Conservation (phyloP, 2,888 invertebrate genomes). For the Tachina grossa region DNA sequence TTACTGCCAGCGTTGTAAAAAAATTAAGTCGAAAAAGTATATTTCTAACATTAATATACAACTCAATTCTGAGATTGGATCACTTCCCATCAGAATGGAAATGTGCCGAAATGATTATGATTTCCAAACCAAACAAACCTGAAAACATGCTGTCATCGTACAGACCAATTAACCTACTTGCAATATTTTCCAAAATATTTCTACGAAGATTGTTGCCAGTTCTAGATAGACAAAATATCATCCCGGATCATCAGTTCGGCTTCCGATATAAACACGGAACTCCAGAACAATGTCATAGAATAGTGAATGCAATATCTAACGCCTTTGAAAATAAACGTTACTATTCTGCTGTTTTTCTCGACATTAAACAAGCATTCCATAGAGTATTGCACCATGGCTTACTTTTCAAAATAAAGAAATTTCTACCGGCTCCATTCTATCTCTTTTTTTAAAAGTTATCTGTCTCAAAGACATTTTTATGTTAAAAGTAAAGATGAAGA, state of each 20-base stretch:
- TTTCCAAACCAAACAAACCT: constrained; percentile 1
- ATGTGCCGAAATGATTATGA: constrained; percentile 10
- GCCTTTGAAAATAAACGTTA: constrained; percentile 34
- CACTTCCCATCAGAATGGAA: constrained; percentile 6
- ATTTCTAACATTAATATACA: neutral
- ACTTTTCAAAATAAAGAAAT: constrained; percentile 3
- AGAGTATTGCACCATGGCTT: constrained; percentile 51
- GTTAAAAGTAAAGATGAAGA: neutral
- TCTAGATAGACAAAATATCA: constrained; percentile 16
- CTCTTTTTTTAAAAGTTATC: no score
- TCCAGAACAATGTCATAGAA: constrained; percentile 38
- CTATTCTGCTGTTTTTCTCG: constrained; percentile 40
- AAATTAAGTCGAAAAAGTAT: constrained; percentile 1
- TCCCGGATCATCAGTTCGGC: constrained; percentile 1
- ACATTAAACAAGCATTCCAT: constrained; percentile 49
- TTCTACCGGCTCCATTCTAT: no score
- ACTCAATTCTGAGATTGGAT: neutral
- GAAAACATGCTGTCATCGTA: constrained; percentile 1
- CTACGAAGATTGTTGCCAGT: constrained; percentile 21
- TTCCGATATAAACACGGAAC: neutral
- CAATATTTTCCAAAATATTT: constrained; percentile 19
- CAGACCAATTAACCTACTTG: constrained; percentile 1
- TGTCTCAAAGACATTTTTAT: constrained; percentile 15
- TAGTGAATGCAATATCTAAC: neutral
- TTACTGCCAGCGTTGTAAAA: constrained; percentile 24